These are phyloP conservation scores for Biston stratarius DNA, from an alignment of 2,888 invertebrate species.

Conservation along the genomic window DNA sequence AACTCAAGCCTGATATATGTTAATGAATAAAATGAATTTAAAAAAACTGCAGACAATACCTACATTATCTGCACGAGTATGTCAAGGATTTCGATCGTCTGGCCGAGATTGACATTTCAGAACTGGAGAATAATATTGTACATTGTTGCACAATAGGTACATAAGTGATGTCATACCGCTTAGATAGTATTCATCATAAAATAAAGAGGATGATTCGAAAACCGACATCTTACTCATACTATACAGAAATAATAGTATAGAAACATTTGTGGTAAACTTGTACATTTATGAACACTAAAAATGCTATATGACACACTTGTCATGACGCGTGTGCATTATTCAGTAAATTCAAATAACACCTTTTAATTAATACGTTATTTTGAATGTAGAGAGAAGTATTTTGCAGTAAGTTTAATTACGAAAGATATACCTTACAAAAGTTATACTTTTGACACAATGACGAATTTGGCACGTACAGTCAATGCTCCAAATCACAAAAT, in stretches of 20 bases:
- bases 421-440: too few relatives aligned
- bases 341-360: too few relatives aligned
- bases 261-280: too few relatives aligned
- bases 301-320: too few relatives aligned
- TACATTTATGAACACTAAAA: too few relatives aligned
- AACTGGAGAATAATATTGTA: conserved; percentile 21
- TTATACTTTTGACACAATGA: too few relatives aligned
- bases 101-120: conserved; percentile 38
- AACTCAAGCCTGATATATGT: conserved; percentile 36
- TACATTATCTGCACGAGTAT: conserved; percentile 32
- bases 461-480: too few relatives aligned
- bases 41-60: conserved; percentile 33
- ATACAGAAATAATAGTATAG: not conserved
- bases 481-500: too few relatives aligned
- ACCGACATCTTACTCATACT: not conserved
- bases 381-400: too few relatives aligned
- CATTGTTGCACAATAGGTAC: conserved; percentile 30
- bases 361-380: too few relatives aligned
- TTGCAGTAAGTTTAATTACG: too few relatives aligned
- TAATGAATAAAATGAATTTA: conserved; percentile 15
- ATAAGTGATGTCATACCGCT: conserved; percentile 19
- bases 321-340: too few relatives aligned
- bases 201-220: not conserved
- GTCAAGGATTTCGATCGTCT: conserved; percentile 43
- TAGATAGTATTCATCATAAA: not conserved